A percentile compares a stretch with the other conserved stretches of the same genome.
Conservation (phyloP, 2,113 vertebrate genomes). For the Crotalus helleri region DNA sequence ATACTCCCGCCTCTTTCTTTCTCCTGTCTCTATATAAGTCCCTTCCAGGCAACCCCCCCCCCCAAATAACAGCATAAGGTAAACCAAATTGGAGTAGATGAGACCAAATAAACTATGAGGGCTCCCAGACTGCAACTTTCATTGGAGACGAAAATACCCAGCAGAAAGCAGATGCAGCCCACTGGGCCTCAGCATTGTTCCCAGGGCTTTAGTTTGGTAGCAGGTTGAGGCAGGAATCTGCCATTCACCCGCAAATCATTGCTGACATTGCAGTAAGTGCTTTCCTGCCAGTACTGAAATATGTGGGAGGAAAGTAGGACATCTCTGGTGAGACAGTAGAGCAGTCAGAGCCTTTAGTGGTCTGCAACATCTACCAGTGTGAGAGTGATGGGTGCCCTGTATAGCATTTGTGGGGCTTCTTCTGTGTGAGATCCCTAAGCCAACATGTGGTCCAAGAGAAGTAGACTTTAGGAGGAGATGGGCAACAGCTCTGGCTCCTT, state of each 20-base stretch:
- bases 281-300: too few species aligned
- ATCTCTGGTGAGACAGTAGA: not conserved
- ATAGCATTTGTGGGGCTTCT: not conserved
- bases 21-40: not conserved
- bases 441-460: not conserved
- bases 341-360: not conserved
- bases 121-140: constrained; percentile 6
- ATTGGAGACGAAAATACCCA: too few species aligned
- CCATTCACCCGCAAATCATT: too few species aligned
- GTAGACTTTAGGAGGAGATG: constrained; percentile 24
- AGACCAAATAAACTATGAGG: not conserved
- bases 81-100: not conserved
- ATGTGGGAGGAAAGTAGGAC: too few species aligned
- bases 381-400: not conserved
- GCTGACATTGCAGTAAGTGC: too few species aligned
- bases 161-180: too few species aligned
- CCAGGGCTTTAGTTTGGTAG: too few species aligned
- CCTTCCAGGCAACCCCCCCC: not conserved
- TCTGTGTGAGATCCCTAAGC: not conserved
- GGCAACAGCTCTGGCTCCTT: not conserved
- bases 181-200: too few species aligned
- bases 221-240: too few species aligned
- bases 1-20: too few species aligned
- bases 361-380: not conserved
- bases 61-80: not conserved